phyloP scores from a whole-genome alignment of 2,113 vertebrate species.

The Phaethon lepturus region DNA sequence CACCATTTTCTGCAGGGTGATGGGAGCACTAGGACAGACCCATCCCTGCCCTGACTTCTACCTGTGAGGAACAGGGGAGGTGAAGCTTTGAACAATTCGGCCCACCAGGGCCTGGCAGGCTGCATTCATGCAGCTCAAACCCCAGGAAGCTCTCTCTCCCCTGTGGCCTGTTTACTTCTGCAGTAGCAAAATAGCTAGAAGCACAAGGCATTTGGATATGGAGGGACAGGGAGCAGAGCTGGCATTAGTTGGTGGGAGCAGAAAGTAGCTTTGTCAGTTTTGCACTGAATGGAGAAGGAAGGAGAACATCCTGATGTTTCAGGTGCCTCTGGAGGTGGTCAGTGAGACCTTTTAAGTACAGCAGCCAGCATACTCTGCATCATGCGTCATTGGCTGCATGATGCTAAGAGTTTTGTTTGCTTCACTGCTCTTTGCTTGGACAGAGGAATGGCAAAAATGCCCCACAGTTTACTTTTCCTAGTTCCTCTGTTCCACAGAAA shows the following conservation, averaged over 20 bases:
- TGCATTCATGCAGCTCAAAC: not conserved
- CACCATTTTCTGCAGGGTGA: not conserved
- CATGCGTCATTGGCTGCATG: not conserved
- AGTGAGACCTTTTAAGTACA: not conserved
- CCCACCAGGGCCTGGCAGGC: not conserved
- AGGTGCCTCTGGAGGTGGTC: not conserved
- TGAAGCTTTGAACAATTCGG: not conserved
- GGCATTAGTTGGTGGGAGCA: not conserved
- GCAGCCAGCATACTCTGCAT: not conserved
- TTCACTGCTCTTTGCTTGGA: not conserved
- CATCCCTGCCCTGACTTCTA: not conserved
- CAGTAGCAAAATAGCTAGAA: not conserved
- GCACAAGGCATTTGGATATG: not conserved
- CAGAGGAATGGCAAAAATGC: not conserved
- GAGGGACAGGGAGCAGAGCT: not conserved
- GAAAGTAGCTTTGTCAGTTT: not conserved
- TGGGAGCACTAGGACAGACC: not conserved
- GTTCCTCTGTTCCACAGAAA: not conserved
- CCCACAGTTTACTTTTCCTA: not conserved
- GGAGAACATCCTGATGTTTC: not conserved
- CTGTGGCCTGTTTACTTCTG: not conserved
- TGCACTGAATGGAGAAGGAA: not conserved
- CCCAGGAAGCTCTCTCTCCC: not conserved
- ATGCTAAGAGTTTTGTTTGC: not conserved
- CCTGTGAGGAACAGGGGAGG: not conserved